Percentiles rank a stretch among this genome's conserved stretches.
phyloP scores from a whole-genome alignment of 2,113 vertebrate genomes.

The Miniopterus natalensis region DNA sequence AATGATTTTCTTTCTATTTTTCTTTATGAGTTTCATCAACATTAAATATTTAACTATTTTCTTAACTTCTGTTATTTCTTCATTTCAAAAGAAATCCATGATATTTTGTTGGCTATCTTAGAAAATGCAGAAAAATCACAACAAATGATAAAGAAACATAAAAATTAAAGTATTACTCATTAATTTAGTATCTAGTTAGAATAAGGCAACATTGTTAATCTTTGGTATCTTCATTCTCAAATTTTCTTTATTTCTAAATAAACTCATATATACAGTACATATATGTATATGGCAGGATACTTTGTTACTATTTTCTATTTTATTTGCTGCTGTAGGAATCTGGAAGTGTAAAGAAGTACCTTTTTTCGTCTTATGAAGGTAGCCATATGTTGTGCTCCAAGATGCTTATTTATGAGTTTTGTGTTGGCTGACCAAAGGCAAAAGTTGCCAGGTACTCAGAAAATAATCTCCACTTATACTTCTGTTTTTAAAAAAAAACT shows the following conservation, averaged over 20 bases:
- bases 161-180: background rate
- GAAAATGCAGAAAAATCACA: background rate
- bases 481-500: background rate
- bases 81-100: background rate
- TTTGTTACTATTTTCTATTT: background rate
- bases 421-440: background rate
- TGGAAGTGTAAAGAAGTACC: background rate
- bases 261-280: background rate
- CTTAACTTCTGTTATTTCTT: background rate
- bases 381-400: background rate
- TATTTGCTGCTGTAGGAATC: background rate
- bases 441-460: background rate
- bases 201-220: background rate
- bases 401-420: background rate
- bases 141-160: background rate
- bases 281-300: background rate
- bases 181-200: background rate
- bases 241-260: constrained; percentile 5
- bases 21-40: background rate
- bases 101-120: background rate
- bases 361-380: background rate
- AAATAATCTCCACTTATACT: background rate
- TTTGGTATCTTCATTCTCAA: background rate
- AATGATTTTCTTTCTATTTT: background rate
- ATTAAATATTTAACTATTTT: background rate